Percentiles rank a stretch among this genome's conserved stretches.
phyloP scores from a whole-genome alignment of 1,140 invertebrate genomes.

The Thaumetopoea pityocampa region DNA sequence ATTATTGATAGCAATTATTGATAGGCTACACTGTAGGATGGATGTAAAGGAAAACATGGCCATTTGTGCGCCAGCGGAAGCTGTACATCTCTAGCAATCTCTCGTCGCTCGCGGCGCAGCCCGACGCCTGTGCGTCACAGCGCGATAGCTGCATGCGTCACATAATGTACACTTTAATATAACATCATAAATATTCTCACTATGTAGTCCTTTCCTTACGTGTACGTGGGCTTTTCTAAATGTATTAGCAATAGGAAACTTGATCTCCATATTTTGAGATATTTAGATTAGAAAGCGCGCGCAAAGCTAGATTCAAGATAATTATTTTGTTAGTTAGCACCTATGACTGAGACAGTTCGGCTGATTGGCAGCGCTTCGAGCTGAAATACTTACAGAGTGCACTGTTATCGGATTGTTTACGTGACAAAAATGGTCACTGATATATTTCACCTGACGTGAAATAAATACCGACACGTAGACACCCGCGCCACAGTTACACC shows the following conservation, averaged over 20 bases:
- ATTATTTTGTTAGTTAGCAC: slow-evolving; percentile 11
- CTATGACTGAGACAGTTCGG: slow-evolving; percentile 5
- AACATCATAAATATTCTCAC: slow-evolving; percentile 7
- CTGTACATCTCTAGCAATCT: slow-evolving; percentile 37
- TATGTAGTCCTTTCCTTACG: slow-evolving; percentile 4
- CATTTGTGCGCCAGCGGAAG: slow-evolving; percentile 45
- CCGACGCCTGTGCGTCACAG: slow-evolving; percentile 3
- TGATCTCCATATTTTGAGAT: slow-evolving; percentile 7
- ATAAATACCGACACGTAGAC: slow-evolving; percentile 55
- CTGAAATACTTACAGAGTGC: slow-evolving; percentile 13
- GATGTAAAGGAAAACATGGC: slow-evolving; percentile 25
- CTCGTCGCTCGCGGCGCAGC: slow-evolving; percentile 25
- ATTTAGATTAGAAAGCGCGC: slow-evolving; percentile 13
- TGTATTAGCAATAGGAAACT: slow-evolving; percentile 5
- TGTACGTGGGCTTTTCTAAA: slow-evolving; percentile 10
- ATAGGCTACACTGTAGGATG: slow-evolving; percentile 16
- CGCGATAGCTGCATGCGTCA: slow-evolving; percentile 12
- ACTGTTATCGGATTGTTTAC: slow-evolving; percentile 31
- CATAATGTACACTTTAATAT: slow-evolving; percentile 18
- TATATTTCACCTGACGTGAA: slow-evolving; percentile 46
- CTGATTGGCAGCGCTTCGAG: slow-evolving; percentile 8
- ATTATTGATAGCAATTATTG: slow-evolving; percentile 18
- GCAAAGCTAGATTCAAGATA: slow-evolving; percentile 3
- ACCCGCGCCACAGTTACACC: slow-evolving; percentile 63
- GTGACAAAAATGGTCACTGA: slow-evolving; percentile 35